phyloP scores from a whole-genome alignment of 2,113 vertebrate species.

The Toxostoma redivivum region DNA sequence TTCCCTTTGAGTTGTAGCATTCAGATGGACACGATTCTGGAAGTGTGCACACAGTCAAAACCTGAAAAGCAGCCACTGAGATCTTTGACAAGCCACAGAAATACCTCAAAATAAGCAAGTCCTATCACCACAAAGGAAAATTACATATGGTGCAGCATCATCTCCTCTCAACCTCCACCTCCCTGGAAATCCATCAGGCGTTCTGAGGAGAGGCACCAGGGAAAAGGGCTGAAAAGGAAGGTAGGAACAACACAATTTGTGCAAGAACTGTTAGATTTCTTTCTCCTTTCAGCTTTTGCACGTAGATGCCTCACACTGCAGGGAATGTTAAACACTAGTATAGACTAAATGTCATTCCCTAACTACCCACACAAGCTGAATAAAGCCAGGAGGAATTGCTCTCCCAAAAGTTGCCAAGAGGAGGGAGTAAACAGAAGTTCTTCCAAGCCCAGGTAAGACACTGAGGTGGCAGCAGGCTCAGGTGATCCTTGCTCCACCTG shows the following conservation, averaged over 20 bases:
- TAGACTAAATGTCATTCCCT: neutral
- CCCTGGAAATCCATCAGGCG: neutral
- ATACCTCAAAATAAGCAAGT: neutral
- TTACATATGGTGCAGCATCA: neutral
- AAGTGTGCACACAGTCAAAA: neutral
- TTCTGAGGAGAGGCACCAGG: neutral
- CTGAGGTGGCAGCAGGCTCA: neutral
- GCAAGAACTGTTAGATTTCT: neutral
- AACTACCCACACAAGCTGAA: neutral
- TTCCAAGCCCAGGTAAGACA: neutral
- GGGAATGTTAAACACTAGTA: neutral
- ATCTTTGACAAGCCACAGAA: neutral
- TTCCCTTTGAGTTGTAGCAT: neutral
- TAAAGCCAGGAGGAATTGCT: neutral
- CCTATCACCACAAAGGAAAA: neutral
- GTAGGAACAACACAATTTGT: neutral
- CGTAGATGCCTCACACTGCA: accelerated
- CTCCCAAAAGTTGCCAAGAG: neutral
- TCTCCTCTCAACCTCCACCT: neutral
- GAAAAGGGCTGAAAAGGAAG: neutral
- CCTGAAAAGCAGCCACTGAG: neutral
- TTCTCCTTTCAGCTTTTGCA: neutral
- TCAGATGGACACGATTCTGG: accelerated
- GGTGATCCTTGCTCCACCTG: neutral
- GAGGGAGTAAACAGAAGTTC: neutral